Percentiles rank a stretch among this genome's conserved stretches.
phyloP scores from a whole-genome alignment of 2,888 invertebrate genomes.

The Temnothorax ravouxi region DNA sequence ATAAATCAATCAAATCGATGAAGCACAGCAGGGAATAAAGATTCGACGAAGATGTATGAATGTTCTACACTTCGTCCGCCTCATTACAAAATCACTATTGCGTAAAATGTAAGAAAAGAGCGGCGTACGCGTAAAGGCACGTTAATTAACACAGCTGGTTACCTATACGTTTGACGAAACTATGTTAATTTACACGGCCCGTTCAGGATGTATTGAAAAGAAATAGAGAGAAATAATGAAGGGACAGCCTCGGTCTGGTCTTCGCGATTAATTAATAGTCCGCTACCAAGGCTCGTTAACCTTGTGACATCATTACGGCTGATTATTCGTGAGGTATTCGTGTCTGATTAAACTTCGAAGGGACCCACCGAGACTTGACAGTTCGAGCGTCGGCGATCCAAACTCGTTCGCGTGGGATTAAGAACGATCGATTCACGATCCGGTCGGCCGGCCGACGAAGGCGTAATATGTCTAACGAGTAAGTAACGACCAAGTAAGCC shows the following conservation, averaged over 20 bases:
- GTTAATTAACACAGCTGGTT: conserved; percentile 38
- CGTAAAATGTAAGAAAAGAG: conserved; percentile 16
- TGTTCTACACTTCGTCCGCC: not conserved
- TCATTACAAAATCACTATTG: conserved; percentile 19
- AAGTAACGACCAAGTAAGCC: conserved; percentile 27
- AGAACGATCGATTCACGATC: conserved; percentile 33
- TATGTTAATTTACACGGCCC: conserved; percentile 6
- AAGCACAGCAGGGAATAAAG: not conserved
- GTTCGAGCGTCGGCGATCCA: not conserved
- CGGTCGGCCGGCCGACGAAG: not conserved
- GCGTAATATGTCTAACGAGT: conserved; percentile 33
- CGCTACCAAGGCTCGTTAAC: conserved; percentile 7
- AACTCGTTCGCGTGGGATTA: conserved; percentile 31
- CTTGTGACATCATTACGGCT: conserved; percentile 32
- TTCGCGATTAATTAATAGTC: conserved; percentile 22
- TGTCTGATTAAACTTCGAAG: not conserved
- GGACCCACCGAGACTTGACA: not conserved
- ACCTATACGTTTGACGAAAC: conserved; percentile 23
- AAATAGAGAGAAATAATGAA: conserved; percentile 3
- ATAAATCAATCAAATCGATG: not conserved
- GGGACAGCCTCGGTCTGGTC: not conserved
- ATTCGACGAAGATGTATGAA: not conserved
- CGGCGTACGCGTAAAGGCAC: conserved; percentile 6
- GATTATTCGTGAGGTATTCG: conserved; percentile 10
- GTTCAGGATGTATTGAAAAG: not conserved